A percentile compares a stretch with the other conserved stretches of the same genome.
Conservation (phyloP, 2,113 vertebrate species). For the Loxodonta africana region DNA sequence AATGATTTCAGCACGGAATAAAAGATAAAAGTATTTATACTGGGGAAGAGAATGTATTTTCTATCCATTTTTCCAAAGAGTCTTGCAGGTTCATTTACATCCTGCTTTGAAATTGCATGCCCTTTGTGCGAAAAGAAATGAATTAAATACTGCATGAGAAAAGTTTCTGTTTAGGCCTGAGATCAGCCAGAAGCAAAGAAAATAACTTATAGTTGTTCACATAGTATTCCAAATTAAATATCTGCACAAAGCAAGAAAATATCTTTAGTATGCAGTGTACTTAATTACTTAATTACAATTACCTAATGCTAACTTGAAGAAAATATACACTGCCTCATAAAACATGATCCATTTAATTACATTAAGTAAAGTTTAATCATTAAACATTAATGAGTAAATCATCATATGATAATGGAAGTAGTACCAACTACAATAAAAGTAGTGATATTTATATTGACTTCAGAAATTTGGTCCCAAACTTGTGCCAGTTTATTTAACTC, state of each 20-base stretch:
- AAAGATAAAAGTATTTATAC: conserved; percentile 22
- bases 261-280: conserved; percentile 22
- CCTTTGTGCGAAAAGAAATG: conserved; percentile 61
- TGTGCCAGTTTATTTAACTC: conserved; percentile 37
- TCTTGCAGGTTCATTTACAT: conserved; percentile 53
- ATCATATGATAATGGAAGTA: conserved; percentile 60
- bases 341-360: conserved; percentile 78
- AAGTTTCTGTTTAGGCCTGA: conserved; percentile 40
- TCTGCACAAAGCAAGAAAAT: conserved; percentile 67
- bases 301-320: conserved; percentile 72
- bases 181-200: conserved; percentile 24
- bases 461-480: conserved; percentile 55
- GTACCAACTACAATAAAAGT: conserved; percentile 61
- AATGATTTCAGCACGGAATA: conserved; percentile 44
- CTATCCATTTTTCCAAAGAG: conserved; percentile 48
- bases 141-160: conserved; percentile 66
- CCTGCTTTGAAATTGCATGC: conserved; percentile 59
- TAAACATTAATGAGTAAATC: conserved; percentile 76
- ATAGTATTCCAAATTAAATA: conserved; percentile 68
- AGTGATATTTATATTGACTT: background rate
- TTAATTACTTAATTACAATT: conserved; percentile 65
- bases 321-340: conserved; percentile 62
- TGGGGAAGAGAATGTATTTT: conserved; percentile 30
- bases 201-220: conserved; percentile 8
- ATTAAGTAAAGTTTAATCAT: conserved; percentile 73